Evolutionary conservation across 2,113 vertebrate genomes (phyloP), one percentile per base, ranked within the genome.

Genomic region (Tringa solitaria): DNA sequence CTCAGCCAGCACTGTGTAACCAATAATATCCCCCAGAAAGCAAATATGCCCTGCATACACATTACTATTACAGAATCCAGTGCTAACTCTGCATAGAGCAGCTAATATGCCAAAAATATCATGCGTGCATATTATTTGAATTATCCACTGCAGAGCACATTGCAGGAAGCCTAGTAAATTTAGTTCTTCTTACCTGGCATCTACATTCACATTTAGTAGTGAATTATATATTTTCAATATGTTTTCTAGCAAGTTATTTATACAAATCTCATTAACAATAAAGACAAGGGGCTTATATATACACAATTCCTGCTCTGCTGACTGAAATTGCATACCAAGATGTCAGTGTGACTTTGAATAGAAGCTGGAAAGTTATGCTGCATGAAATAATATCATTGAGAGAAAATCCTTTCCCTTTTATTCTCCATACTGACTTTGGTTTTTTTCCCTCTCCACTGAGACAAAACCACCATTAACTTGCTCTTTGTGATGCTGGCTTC

Each of bases 201-300:
- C 85, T 88, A 83, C 80, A 73, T 91, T 94, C 91, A 37, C 75
- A 86, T 79, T 95, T 93, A 90, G 81, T 61, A 73, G 78, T 89
- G 96, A 96, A 95, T 97, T 85, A 95, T 92, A 87, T 81, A 63
- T 94, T 94, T 96, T 90, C 90, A 90, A 35, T 85, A 87, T 14
- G 57, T 93, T 97, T 94, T 95, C 89, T 87, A 93, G 89, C 90
- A 87, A 90, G 89, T 97, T 97, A 97, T 97, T 97, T 97, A 97
- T 95, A 60, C 92, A 96, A 96, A 96, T 89, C 91, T 97, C 94
- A 95, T 96, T 97, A 96, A 84, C 91, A 95, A 70, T 87, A 95
- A 96, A 94, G 93, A 88, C 60, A 54, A 61, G 46, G 73, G 54
- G 5, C 24, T 95, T 87, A 61, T 68, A 90, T 61, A 57, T 64